phyloP scores from a whole-genome alignment of 1,140 invertebrate species.

The Caenorhabditis inopinata region DNA sequence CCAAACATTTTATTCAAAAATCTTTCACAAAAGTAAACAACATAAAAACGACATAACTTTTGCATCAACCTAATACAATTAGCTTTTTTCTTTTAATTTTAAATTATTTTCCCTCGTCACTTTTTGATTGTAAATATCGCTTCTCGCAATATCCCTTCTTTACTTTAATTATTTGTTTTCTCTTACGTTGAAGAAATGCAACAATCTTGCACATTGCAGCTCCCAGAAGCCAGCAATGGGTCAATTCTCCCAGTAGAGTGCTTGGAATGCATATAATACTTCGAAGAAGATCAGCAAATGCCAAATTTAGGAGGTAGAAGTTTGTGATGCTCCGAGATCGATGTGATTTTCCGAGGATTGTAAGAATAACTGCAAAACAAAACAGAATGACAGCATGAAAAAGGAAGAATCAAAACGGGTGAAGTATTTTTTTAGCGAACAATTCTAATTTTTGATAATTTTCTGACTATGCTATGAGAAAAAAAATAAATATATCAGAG shows the following conservation, averaged over 20 bases:
- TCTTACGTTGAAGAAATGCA: constrained; percentile 53
- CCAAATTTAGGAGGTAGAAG: constrained; percentile 51
- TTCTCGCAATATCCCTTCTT: not conserved
- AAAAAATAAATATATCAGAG: too few species aligned
- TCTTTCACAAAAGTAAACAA: too few species aligned
- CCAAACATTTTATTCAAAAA: too few species aligned
- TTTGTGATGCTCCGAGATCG: constrained; percentile 47
- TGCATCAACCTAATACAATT: not conserved
- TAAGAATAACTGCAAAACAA: constrained; percentile 19
- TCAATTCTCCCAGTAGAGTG: constrained; percentile 46
- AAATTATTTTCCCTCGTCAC: not conserved
- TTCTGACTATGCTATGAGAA: too few species aligned
- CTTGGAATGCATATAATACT: constrained; percentile 51
- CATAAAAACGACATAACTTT: too few species aligned
- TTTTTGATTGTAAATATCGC: constrained; percentile 8
- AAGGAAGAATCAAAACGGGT: too few species aligned
- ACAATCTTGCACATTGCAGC: constrained; percentile 51
- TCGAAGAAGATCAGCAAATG: constrained; percentile 49
- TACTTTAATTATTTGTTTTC: not conserved
- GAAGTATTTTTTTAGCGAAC: too few species aligned
- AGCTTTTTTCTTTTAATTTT: not conserved
- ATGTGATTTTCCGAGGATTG: not conserved
- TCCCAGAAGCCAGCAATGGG: constrained; percentile 51
- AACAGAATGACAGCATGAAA: too few species aligned
- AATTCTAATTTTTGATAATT: too few species aligned